A percentile compares a stretch with the other conserved stretches of the same genome.
These are phyloP conservation scores for Aspidiotus destructor DNA, from an alignment of 2,888 invertebrate species.

Conservation along the genomic window DNA sequence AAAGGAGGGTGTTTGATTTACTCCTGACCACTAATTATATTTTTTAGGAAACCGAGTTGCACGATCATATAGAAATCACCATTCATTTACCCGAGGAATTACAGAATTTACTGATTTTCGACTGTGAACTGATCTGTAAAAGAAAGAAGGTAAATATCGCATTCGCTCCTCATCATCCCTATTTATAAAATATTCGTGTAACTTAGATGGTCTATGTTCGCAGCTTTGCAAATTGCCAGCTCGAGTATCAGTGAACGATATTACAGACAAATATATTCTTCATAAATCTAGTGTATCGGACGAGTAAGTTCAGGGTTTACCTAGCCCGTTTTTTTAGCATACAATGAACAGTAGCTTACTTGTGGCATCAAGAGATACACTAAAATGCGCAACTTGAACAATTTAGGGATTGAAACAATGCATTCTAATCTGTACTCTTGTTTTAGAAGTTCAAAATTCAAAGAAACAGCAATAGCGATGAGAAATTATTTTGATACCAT, in stretches of 20 bases:
- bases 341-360: too few relatives aligned
- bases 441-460: conserved; percentile 1
- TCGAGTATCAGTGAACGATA: conserved; percentile 18
- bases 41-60: conserved; percentile 12
- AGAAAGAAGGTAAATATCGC: conserved; percentile 5
- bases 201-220: not conserved
- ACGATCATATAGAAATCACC: conserved; percentile 15
- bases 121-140: conserved; percentile 12
- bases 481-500: conserved; percentile 16
- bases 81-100: conserved; percentile 22
- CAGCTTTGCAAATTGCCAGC: conserved; percentile 18
- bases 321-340: too few relatives aligned
- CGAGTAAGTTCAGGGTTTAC: not conserved
- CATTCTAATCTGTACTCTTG: too few relatives aligned
- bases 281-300: conserved; percentile 21
- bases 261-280: conserved; percentile 14
- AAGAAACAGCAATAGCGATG: conserved; percentile 19
- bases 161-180: not conserved
- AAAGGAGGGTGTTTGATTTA: too few relatives aligned
- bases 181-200: not conserved
- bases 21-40: too few relatives aligned
- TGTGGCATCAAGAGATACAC: too few relatives aligned
- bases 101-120: conserved; percentile 9
- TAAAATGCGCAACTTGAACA: too few relatives aligned
- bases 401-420: too few relatives aligned